Evolutionary conservation across 2,888 invertebrate genomes (phyloP).

Genomic region (Mechanitis messenoides): DNA sequence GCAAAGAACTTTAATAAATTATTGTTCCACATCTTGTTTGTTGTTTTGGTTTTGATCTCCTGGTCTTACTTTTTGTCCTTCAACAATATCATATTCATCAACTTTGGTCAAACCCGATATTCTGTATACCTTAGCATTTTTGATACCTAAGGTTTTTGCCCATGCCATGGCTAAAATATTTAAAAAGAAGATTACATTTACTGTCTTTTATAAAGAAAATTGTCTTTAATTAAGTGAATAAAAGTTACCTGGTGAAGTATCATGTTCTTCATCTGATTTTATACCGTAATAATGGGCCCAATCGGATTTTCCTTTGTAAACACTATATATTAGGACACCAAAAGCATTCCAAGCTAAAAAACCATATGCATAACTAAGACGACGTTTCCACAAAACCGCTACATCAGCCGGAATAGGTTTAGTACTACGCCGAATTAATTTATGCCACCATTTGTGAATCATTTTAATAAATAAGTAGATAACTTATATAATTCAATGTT

Average conservation of each 20-base stretch:
- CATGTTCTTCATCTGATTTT: conserved; percentile 77
- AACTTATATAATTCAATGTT: conserved; percentile 7
- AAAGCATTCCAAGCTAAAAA: conserved; percentile 84
- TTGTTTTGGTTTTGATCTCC: conserved; percentile 26
- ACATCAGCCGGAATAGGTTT: conserved; percentile 61
- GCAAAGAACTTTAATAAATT: conserved; percentile 18
- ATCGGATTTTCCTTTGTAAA: conserved; percentile 78
- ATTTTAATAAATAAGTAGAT: conserved; percentile 26
- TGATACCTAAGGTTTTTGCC: conserved; percentile 74
- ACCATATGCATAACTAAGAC: conserved; percentile 79
- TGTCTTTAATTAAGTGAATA: not conserved
- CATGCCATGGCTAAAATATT: conserved; percentile 71
- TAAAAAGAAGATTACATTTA: not conserved
- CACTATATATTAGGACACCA: conserved; percentile 78
- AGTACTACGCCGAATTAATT: conserved; percentile 57
- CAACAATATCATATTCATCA: conserved; percentile 67
- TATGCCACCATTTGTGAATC: conserved; percentile 67
- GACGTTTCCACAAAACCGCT: conserved; percentile 78
- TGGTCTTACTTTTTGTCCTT: conserved; percentile 46
- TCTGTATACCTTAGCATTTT: conserved; percentile 75
- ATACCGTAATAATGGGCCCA: conserved; percentile 82
- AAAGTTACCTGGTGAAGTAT: conserved; percentile 74
- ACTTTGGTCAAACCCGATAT: conserved; percentile 70
- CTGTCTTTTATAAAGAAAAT: not conserved
- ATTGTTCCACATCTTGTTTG: conserved; percentile 25